Evolutionary conservation across 2,797 vertebrate genomes (phyloP).

Genomic region (Nothura maculosa): DNA sequence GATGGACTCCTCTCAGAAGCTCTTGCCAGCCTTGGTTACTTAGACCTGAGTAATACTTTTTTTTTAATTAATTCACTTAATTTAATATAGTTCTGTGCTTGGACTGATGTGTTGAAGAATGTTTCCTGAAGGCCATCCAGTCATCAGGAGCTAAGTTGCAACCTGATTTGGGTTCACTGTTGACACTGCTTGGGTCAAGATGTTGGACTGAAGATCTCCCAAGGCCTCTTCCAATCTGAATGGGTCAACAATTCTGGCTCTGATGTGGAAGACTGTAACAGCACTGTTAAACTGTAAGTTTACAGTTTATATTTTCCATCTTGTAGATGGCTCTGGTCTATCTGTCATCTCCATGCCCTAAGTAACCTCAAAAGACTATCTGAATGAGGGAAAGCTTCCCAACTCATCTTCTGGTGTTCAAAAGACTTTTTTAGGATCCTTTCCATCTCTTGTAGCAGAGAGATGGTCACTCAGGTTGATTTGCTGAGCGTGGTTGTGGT

Average conservation of each 20-base stretch:
- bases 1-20: not conserved
- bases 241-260: not conserved
- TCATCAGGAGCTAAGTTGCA: not conserved
- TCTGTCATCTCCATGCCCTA: not conserved
- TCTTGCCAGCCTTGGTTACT: not conserved
- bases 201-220: fast-evolving
- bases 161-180: not conserved
- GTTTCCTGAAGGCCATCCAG: not conserved
- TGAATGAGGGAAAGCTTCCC: not conserved
- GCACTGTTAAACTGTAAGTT: not conserved
- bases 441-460: not conserved
- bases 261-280: not conserved
- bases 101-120: not conserved
- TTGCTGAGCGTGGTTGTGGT: not conserved
- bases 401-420: not conserved
- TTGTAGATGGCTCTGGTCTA: not conserved
- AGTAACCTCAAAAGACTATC: not conserved
- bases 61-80: not conserved
- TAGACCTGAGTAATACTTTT: not conserved
- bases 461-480: not conserved
- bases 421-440: not conserved
- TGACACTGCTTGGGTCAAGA: not conserved
- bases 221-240: not conserved
- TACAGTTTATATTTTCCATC: not conserved
- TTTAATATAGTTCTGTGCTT: not conserved